phyloP scores from a whole-genome alignment of 2,888 invertebrate species.

The Omphaloscelis lunosa region DNA sequence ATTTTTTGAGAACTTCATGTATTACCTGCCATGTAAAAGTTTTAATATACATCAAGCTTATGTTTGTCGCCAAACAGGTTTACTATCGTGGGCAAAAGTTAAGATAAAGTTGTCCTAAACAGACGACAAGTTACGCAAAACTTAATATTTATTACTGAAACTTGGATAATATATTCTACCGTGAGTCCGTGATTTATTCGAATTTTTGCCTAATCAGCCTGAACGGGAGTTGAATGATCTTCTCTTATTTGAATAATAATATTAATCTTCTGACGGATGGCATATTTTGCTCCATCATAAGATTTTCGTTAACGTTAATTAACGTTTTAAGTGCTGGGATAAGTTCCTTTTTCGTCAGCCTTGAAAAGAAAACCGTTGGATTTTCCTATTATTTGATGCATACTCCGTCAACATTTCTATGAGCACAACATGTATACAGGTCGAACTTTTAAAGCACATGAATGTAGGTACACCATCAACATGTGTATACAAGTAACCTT shows the following conservation, averaged over 20 bases:
- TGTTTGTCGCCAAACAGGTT: conserved; percentile 23
- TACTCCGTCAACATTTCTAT: not conserved
- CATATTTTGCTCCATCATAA: not conserved
- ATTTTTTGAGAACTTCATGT: conserved; percentile 43
- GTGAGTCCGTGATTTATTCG: conserved; percentile 8
- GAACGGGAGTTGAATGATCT: conserved; percentile 6
- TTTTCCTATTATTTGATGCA: not conserved
- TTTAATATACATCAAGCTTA: conserved; percentile 15
- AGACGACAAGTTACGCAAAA: conserved; percentile 22
- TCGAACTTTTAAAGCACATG: not conserved
- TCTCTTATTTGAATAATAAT: conserved; percentile 13
- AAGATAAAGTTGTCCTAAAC: conserved; percentile 26
- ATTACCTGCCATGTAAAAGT: not conserved
- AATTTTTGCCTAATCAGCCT: not conserved
- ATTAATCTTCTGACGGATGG: not conserved
- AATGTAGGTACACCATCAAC: not conserved
- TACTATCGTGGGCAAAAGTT: conserved; percentile 24
- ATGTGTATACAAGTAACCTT: no score
- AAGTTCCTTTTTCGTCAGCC: not conserved
- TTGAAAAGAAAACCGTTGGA: not conserved
- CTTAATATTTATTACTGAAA: conserved; percentile 50
- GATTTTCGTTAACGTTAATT: not conserved
- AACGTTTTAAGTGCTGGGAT: not conserved
- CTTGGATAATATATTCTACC: conserved; percentile 37
- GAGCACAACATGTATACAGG: not conserved